phyloP scores from a whole-genome alignment of 2,113 vertebrate genomes.

The Danionella cerebrum region DNA sequence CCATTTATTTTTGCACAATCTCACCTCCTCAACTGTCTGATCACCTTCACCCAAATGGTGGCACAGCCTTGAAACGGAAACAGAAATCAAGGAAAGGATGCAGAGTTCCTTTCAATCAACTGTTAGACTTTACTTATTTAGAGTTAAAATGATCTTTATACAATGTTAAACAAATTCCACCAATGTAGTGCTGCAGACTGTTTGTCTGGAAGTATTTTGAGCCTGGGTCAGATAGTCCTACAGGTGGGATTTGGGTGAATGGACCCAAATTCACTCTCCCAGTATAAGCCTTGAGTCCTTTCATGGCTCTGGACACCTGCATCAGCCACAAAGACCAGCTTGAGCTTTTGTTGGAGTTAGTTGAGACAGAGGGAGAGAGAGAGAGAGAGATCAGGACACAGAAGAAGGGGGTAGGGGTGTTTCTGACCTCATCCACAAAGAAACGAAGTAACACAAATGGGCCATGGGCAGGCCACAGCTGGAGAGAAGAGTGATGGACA shows the following conservation, averaged over 20 bases:
- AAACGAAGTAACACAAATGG: conserved; percentile 73
- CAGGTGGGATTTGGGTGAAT: conserved; percentile 64
- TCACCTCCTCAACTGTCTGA: too few relatives aligned
- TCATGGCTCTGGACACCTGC: conserved; percentile 67
- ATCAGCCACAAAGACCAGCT: conserved; percentile 58
- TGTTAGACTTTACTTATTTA: too few relatives aligned
- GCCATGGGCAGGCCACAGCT: conserved; percentile 67
- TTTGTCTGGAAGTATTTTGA: not conserved
- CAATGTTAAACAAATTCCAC: conserved; percentile 29
- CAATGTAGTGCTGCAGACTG: conserved; percentile 26
- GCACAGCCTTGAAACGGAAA: too few relatives aligned
- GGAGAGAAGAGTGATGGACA: conserved; percentile 50
- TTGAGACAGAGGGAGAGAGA: conserved; percentile 25
- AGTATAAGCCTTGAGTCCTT: conserved; percentile 36
- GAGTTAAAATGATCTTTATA: conserved; percentile 7
- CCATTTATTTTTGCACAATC: too few relatives aligned
- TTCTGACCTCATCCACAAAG: conserved; percentile 53
- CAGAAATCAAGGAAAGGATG: too few relatives aligned
- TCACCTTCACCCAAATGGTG: too few relatives aligned
- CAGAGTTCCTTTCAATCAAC: too few relatives aligned
- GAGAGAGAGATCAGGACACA: not conserved
- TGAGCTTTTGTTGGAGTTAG: conserved; percentile 15
- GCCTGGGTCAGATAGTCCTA: conserved; percentile 56
- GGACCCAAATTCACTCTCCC: conserved; percentile 42
- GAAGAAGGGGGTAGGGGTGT: conserved; percentile 24